Percentiles rank a stretch among this genome's conserved stretches.
Evolutionary conservation across 2,113 vertebrate species (phyloP).

Genomic region (Pseudolaguvia tuberculata): DNA sequence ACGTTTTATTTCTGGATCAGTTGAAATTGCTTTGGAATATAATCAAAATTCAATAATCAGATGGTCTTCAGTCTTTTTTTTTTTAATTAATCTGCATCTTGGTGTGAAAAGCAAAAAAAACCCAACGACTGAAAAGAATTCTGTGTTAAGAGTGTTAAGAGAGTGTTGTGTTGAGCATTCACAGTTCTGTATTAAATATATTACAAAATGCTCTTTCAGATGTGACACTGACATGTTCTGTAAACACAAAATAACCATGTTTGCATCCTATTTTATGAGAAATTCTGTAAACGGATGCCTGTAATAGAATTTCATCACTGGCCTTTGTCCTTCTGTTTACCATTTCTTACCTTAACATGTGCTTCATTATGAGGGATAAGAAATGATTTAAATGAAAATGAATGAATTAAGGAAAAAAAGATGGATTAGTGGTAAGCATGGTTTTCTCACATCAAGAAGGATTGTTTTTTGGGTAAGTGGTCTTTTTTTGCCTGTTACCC

Average conservation of each 20-base stretch:
- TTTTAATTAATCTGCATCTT: background rate
- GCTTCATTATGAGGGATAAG: conserved; percentile 13
- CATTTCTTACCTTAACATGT: conserved; percentile 29
- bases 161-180: background rate
- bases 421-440: too few species aligned
- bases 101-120: background rate
- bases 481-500: too few species aligned
- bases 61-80: background rate
- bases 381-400: too few species aligned
- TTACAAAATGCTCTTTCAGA: background rate
- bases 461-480: too few species aligned
- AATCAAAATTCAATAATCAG: background rate
- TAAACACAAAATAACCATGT: background rate
- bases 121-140: too few species aligned
- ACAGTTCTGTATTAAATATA: conserved; percentile 22
- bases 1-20: background rate
- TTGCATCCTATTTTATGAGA: conserved; percentile 31
- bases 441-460: too few species aligned
- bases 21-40: background rate
- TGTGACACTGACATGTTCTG: conserved; percentile 11
- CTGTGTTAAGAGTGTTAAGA: too few species aligned
- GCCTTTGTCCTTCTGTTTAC: conserved; percentile 34
- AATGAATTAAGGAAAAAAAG: too few species aligned
- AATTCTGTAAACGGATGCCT: conserved; percentile 36
- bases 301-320: conserved; percentile 29